Conservation (phyloP, 2,113 vertebrate genomes). For the Romanogobio albipinnatus region DNA sequence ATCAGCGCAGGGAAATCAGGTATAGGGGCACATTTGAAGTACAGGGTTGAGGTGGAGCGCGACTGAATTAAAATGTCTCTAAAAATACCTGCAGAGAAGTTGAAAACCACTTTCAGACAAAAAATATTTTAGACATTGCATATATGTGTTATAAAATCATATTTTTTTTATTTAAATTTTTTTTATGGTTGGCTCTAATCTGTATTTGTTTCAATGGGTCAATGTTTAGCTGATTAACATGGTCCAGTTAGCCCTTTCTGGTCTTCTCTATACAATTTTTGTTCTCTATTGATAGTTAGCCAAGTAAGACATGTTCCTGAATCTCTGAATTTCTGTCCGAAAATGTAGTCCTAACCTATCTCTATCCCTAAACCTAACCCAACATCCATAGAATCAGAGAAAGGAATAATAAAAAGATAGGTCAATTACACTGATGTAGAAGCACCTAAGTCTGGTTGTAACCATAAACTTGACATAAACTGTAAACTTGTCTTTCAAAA, state of each 20-base stretch:
- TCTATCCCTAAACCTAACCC: too few relatives aligned
- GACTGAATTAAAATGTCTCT: constrained; percentile 53
- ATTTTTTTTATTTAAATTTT: background rate
- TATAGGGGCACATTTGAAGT: constrained; percentile 35
- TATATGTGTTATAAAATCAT: background rate
- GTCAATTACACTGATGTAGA: too few relatives aligned
- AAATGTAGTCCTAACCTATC: too few relatives aligned
- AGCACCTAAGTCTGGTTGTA: too few relatives aligned
- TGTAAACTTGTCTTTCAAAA: too few relatives aligned
- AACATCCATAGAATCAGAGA: too few relatives aligned
- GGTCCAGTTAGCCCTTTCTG: background rate
- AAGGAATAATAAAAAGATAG: too few relatives aligned
- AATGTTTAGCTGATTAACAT: background rate
- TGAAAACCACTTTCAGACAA: background rate
- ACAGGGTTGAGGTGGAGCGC: constrained; percentile 37
- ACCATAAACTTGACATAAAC: too few relatives aligned
- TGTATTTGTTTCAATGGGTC: background rate
- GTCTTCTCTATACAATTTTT: background rate
- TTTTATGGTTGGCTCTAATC: background rate
- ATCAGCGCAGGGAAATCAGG: constrained; percentile 38
- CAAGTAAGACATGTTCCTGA: too few relatives aligned
- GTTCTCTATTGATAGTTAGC: background rate
- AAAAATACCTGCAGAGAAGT: constrained; percentile 52
- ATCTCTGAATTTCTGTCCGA: too few relatives aligned
- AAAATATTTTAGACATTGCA: background rate